A percentile compares a stretch with the other conserved stretches of the same genome.
These are phyloP conservation scores for Lasiurus cinereus DNA, from an alignment of 2,113 vertebrate species.

Conservation along the genomic window DNA sequence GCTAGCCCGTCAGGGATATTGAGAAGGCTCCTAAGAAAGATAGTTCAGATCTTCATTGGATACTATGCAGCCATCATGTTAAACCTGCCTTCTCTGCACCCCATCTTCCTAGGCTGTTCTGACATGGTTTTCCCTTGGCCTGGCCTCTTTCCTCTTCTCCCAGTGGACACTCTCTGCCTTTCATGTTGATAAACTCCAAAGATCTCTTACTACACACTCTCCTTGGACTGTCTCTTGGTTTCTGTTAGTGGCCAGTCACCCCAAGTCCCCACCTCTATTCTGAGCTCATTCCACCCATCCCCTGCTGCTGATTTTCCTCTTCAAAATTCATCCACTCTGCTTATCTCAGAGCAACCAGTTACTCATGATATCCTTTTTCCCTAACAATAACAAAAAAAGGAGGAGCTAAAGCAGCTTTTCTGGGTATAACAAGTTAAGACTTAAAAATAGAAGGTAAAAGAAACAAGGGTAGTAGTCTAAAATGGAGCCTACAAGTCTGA, in stretches of 20 bases:
- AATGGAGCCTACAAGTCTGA: neutral
- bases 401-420: neutral
- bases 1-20: neutral
- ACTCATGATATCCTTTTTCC: neutral
- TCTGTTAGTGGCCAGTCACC: neutral
- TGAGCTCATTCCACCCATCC: neutral
- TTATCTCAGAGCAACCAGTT: neutral
- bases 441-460: neutral
- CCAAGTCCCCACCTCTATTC: neutral
- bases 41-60: neutral
- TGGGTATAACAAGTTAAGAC: neutral
- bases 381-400: neutral
- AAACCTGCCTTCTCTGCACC: neutral
- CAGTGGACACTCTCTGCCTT: neutral
- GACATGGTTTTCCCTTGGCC: neutral
- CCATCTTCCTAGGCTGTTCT: neutral
- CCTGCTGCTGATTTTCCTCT: neutral
- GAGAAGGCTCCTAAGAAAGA: neutral
- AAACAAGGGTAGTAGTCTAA: neutral
- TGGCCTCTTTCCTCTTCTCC: neutral
- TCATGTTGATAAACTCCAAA: neutral
- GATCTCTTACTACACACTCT: neutral
- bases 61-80: neutral
- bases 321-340: neutral
- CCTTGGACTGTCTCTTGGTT: neutral